Conservation (phyloP, 64 coral and sea anemone genomes). For the Dendrophyllia cribrosa region DNA sequence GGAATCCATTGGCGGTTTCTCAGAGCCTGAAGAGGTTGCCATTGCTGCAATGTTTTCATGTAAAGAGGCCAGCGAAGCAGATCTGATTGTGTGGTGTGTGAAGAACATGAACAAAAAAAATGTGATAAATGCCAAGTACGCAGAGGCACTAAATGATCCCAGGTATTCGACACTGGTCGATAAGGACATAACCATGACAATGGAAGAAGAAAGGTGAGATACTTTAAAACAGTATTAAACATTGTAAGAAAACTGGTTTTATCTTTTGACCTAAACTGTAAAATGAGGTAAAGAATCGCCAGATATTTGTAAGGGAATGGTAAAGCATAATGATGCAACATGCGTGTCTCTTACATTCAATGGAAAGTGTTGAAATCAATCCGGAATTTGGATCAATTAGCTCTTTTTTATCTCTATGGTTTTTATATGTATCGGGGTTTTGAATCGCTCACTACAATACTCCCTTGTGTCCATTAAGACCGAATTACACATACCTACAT, state of each 20-base stretch:
- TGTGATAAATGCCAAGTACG: background rate
- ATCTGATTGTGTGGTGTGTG: slow-evolving; percentile 62
- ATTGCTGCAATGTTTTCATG: slow-evolving; percentile 50
- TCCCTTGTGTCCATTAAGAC: no score
- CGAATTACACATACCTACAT: no score
- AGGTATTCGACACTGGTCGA: slow-evolving; percentile 18
- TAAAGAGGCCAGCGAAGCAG: slow-evolving; percentile 46
- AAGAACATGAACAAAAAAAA: slow-evolving; percentile 36
- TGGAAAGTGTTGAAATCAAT: no score
- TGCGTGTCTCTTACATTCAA: no score
- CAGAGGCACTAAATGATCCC: slow-evolving; percentile 23
- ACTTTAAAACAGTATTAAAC: background rate
- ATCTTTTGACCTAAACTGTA: no score
- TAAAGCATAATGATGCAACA: no score
- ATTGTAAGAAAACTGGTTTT: background rate
- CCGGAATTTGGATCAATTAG: no score
- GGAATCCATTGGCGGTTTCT: background rate
- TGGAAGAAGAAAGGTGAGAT: slow-evolving; percentile 14
- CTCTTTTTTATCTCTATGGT: no score
- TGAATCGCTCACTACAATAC: no score
- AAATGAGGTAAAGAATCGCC: no score
- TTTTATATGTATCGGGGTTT: no score
- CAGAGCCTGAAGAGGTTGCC: slow-evolving; percentile 29
- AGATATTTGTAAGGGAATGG: no score
- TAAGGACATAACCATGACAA: background rate